Conservation (phyloP, 2,797 vertebrate genomes). For the Clarias platycephalus region DNA sequence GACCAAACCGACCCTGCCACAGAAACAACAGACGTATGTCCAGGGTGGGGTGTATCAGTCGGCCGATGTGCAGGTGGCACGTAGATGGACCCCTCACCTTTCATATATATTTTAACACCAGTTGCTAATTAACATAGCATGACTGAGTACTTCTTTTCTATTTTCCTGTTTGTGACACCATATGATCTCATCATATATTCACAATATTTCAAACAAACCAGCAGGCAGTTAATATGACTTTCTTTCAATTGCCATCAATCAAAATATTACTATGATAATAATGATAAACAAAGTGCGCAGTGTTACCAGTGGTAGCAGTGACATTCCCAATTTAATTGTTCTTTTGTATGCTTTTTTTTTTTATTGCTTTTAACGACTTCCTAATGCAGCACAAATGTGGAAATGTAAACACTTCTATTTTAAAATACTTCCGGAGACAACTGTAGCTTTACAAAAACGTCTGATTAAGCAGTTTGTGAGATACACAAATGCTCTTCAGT, state of each 20-base stretch:
- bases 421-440: not conserved
- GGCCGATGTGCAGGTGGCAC: no score
- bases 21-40: no score
- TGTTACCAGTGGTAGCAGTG: not conserved
- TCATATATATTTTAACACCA: not conserved
- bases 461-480: not conserved
- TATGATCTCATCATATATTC: not conserved
- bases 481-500: not conserved
- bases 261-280: not conserved
- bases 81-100: no score
- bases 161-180: not conserved
- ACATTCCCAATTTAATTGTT: not conserved
- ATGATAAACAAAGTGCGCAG: not conserved
- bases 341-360: not conserved
- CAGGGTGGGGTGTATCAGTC: no score
- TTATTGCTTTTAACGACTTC: not conserved
- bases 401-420: not conserved
- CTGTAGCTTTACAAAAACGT: not conserved
- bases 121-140: not conserved
- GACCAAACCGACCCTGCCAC: no score
- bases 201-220: no score
- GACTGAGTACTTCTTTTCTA: not conserved
- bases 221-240: no score
- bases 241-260: not conserved
- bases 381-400: not conserved